phyloP scores from a whole-genome alignment of 2,797 vertebrate genomes.

The Hypotaenidia philippensis region DNA sequence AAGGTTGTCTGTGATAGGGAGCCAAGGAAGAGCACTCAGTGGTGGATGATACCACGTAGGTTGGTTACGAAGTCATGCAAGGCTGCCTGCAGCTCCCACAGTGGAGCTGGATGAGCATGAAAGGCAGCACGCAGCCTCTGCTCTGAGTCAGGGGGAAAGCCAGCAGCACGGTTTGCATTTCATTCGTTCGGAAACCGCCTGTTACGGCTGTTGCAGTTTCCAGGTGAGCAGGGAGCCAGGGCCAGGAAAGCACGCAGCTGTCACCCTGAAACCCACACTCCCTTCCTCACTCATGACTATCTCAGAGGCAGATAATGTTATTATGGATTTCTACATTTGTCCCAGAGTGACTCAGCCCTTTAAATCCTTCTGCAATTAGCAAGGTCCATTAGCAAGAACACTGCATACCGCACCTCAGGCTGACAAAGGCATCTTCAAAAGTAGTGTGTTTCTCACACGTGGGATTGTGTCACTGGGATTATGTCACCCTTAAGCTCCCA shows the following conservation, averaged over 20 bases:
- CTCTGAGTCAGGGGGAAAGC: not conserved
- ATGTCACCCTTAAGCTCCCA: not conserved
- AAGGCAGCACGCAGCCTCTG: not conserved
- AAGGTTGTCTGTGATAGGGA: slow-evolving; percentile 15
- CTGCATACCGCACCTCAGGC: not conserved
- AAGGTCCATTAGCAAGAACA: not conserved
- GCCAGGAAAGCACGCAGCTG: not conserved
- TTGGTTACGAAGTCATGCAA: not conserved
- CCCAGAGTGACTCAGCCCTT: not conserved
- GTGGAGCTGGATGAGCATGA: not conserved
- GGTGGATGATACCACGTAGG: not conserved
- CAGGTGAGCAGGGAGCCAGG: not conserved
- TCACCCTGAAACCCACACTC: not conserved
- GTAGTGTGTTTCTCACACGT: not conserved
- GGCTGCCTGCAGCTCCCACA: not conserved
- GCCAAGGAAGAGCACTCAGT: not conserved
- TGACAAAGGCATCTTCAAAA: not conserved
- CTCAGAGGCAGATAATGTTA: not conserved
- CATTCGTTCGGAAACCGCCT: not conserved
- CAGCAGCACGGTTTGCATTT: not conserved
- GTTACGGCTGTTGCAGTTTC: not conserved
- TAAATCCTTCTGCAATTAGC: not conserved
- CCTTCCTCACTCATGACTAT: not conserved
- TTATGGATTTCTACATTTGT: not conserved
- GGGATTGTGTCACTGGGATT: not conserved